phyloP scores from a whole-genome alignment of 2,113 vertebrate genomes.

The Hiodon alosoides region DNA sequence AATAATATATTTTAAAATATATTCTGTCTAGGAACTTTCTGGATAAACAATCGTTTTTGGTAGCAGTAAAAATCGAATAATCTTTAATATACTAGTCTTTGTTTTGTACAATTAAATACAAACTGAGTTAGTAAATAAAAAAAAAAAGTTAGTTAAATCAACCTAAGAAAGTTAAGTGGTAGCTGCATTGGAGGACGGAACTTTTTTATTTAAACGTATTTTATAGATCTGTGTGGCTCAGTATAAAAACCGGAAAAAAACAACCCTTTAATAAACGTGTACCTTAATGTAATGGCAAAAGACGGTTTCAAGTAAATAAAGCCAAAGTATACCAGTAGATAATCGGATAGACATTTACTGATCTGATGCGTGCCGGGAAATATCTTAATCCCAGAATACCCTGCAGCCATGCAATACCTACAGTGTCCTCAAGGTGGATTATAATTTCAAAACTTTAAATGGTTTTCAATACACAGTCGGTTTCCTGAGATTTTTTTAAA shows the following conservation, averaged over 20 bases:
- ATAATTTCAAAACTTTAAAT: background rate
- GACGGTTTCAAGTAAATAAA: background rate
- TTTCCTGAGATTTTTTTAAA: slow-evolving; percentile 1
- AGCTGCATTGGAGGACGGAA: background rate
- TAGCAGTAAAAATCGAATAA: too few relatives aligned
- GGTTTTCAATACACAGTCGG: background rate
- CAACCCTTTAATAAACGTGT: background rate
- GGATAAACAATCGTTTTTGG: too few relatives aligned
- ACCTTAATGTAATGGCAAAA: background rate
- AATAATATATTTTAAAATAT: too few relatives aligned
- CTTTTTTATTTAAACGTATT: background rate
- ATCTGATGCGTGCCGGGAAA: background rate
- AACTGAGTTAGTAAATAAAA: too few relatives aligned
- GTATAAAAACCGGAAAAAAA: too few relatives aligned
- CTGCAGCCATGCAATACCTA: background rate
- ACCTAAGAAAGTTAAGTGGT: background rate
- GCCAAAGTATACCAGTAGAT: background rate
- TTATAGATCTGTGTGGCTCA: too few relatives aligned
- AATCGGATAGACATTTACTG: background rate
- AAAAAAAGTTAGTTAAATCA: too few relatives aligned
- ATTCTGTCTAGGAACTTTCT: too few relatives aligned
- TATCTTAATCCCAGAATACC: background rate
- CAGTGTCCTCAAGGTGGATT: background rate
- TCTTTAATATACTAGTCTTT: too few relatives aligned
- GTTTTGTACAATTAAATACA: too few relatives aligned